phyloP scores from a whole-genome alignment of 2,888 invertebrate species.

The Notodonta dromedarius region DNA sequence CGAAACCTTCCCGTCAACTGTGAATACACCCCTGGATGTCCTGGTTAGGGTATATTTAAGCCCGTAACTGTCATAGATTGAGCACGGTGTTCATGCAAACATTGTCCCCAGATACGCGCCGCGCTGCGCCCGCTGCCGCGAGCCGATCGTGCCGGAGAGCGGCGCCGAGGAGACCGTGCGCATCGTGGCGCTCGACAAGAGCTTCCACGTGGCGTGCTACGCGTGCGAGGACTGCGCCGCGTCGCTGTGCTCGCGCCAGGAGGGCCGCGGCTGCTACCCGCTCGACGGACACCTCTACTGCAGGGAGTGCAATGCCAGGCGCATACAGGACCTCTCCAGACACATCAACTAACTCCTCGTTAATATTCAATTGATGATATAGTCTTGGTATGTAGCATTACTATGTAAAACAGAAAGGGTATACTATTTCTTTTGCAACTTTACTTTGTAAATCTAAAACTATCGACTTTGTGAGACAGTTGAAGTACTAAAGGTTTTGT shows the following conservation, averaged over 20 bases:
- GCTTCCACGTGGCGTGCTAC: conserved; percentile 98
- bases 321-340: conserved; percentile 95
- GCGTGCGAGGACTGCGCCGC: conserved; percentile 98
- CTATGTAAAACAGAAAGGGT: too few relatives aligned
- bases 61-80: too few relatives aligned
- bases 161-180: conserved; percentile 98
- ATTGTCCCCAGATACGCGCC: conserved; percentile 90
- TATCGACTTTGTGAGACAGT: too few relatives aligned
- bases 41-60: too few relatives aligned
- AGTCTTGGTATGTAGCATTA: too few relatives aligned
- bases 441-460: too few relatives aligned
- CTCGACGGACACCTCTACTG: conserved; percentile 98
- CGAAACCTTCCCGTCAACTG: too few relatives aligned
- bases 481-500: too few relatives aligned
- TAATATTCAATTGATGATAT: neutral
- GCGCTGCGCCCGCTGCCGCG: conserved; percentile 96
- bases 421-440: too few relatives aligned
- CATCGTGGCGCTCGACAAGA: conserved; percentile 98
- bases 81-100: too few relatives aligned
- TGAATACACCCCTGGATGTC: too few relatives aligned
- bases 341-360: conserved; percentile 61
- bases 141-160: conserved; percentile 98
- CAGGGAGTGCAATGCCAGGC: conserved; percentile 96
- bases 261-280: conserved; percentile 98
- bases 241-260: conserved; percentile 95